Base-by-base conservation (phyloP, 2,888 invertebrate genomes). In the Steromphala cineraria region DNA sequence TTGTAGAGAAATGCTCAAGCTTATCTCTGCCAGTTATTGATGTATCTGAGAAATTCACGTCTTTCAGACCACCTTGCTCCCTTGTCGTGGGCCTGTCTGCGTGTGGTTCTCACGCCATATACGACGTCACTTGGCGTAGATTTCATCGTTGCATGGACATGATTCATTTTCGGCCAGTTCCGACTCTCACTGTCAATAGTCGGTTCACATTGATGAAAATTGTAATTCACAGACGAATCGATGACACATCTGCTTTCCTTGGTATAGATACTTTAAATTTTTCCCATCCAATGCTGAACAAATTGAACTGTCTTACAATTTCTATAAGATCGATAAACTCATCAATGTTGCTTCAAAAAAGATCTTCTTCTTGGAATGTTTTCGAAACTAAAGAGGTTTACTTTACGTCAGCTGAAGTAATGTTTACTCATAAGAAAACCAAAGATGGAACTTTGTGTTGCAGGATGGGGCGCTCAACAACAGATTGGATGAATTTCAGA, bases 361-460 rank as follows among this genome's bases (percentile, higher is more conserved):
- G 71, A 36, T 71, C 36, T 71, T 71, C 40, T 36, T 71, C 71
- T 31, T n/a, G 36, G 71, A 71, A 56, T 36, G 71, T 71, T 71
- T 71, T 71, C 71, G 71, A 71, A 71, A 71, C 36, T 71, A 71
- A 71, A 71, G 71, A 71, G 71, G 71, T 71, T 71, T 71, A 71
- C 71, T 36, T 71, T 71, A 40, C 71, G 40, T 71, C 71, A 71
- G 71, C 71, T 71, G 71, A 71, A 36, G 71, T 40, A 71, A 71
- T 71, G 71, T 71, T 71, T 71, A 71, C 71, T 40, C 31, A 19
- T 71, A 40, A 71, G 71, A 40, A 71, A 31, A 13, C 36, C 28
- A 31, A 31, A 17, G 36, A 31, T 31, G 40, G 36, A 71, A 10
- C n/a, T 36, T 19, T 19, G n/a, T 31, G 40, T 36, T 17, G 28